These are phyloP conservation scores for Sipha maydis DNA, from an alignment of 2,888 invertebrate genomes.

Conservation along the genomic window DNA sequence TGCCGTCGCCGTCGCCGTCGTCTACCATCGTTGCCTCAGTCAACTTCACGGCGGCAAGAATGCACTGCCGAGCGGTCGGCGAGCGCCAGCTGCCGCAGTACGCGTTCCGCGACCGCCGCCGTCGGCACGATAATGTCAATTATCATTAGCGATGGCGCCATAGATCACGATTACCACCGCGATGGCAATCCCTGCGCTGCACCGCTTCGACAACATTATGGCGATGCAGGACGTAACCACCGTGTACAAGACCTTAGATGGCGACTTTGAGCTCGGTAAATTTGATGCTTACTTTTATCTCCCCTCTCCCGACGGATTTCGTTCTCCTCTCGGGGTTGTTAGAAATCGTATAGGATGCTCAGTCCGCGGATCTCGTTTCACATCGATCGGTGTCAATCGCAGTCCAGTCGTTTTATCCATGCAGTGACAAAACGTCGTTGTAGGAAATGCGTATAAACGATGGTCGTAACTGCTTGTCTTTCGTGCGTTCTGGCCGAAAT, in stretches of 20 bases:
- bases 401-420: no score
- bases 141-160: constrained; percentile 28
- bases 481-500: no score
- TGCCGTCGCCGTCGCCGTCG: neutral
- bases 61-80: constrained; percentile 27
- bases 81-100: constrained; percentile 40
- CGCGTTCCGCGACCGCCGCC: constrained; percentile 47
- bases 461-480: no score
- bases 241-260: constrained; percentile 19
- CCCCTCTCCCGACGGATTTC: no score
- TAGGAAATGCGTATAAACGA: no score
- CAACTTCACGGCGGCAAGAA: neutral
- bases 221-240: constrained; percentile 36
- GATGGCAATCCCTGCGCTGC: constrained; percentile 47
- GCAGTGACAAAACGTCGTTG: no score
- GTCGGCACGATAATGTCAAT: constrained; percentile 35
- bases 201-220: constrained; percentile 34
- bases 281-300: neutral
- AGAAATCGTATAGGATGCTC: neutral
- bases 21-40: neutral
- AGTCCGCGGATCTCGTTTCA: neutral
- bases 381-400: neutral
- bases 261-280: constrained; percentile 54
- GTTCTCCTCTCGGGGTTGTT: neutral
- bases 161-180: constrained; percentile 15